Conservation (phyloP, 1,140 invertebrate genomes). For the Epicauta chinensis region DNA sequence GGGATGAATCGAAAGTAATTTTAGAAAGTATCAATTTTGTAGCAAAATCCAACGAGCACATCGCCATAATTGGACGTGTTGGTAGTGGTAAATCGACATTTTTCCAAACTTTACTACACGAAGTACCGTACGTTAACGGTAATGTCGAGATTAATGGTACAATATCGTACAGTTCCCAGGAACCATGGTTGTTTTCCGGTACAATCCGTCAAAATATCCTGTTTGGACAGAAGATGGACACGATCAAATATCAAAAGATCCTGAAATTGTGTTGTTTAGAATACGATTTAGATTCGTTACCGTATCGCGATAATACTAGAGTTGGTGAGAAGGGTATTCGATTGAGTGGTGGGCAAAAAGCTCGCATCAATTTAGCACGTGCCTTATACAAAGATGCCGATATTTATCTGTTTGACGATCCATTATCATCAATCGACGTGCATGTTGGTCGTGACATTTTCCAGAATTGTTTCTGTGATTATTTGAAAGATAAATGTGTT, state of each 20-base stretch:
- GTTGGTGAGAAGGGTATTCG: conserved; percentile 67
- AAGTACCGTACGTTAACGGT: conserved; percentile 55
- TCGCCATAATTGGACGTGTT: conserved; percentile 63
- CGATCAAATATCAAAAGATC: conserved; percentile 55
- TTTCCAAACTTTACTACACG: conserved; percentile 69
- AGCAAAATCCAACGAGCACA: conserved; percentile 49
- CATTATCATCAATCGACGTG: conserved; percentile 43
- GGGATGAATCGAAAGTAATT: conserved; percentile 44
- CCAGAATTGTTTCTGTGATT: conserved; percentile 58
- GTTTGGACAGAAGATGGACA: conserved; percentile 44
- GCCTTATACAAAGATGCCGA: conserved; percentile 72
- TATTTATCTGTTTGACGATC: conserved; percentile 73
- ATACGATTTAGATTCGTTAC: conserved; percentile 61
- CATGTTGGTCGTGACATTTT: conserved; percentile 62
- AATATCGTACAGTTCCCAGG: conserved; percentile 53
- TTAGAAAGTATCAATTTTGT: conserved; percentile 49
- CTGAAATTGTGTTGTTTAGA: conserved; percentile 54
- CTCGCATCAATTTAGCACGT: conserved; percentile 77
- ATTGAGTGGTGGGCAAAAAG: conserved; percentile 59
- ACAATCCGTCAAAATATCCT: conserved; percentile 53
- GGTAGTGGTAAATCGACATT: conserved; percentile 71
- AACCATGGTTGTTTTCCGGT: conserved; percentile 51
- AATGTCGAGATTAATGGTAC: conserved; percentile 38
- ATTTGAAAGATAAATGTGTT: conserved; percentile 59
- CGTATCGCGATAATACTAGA: conserved; percentile 65